Base-by-base conservation (phyloP, 2,113 vertebrate species). In the Chelonoidis abingdonii region DNA sequence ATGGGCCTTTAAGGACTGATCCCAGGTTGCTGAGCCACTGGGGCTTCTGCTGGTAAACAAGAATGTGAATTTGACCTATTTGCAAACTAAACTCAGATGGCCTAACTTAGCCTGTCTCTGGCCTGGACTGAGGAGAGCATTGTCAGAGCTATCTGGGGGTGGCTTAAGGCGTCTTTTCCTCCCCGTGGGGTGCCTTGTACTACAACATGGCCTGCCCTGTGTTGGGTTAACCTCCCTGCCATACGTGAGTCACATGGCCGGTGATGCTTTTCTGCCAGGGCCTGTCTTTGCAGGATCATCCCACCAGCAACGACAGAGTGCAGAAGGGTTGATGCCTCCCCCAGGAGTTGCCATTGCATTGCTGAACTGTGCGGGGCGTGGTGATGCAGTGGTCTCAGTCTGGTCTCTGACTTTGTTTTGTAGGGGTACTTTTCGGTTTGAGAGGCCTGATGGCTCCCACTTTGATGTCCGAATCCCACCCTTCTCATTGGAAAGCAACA, bases 401-500 rank as follows among this genome's bases (percentile, higher is more conserved):
- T 83, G 41, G 92, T 91, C 84, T 95, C 56, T 95, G 89, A 90
- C 19, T 2, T 97, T 97, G 54, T 95, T 95, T 92, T 92, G 80
- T 86, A 99, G 99, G 99, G 99, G 99, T 57, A 99, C 99, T 1
- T 99, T 99, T 97, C 99, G 99, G 62, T 99, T 99, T 14, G 99
- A 99, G 97, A 99, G 99, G 97, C 99, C 99, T 1, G 99, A 99
- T 59, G 99, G 99, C 86, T 99, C 99, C 97, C 99, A 99, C 97
- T 99, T 99, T 49, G 99, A 99, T 52, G 99, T 99, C 93, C 99
- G 99, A 97, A 99, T 99, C 98, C 99, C 99, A 84, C 99, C 99
- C 25, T 99, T 99, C 98, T 99, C 99, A 83, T 97, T 99, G 98
- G 99, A 99, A 98, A 99, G 99, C 98, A 99, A 99, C 98, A 99